Evolutionary conservation across 2,113 vertebrate genomes (phyloP).

Genomic region (Psilopsiagon aurifrons): DNA sequence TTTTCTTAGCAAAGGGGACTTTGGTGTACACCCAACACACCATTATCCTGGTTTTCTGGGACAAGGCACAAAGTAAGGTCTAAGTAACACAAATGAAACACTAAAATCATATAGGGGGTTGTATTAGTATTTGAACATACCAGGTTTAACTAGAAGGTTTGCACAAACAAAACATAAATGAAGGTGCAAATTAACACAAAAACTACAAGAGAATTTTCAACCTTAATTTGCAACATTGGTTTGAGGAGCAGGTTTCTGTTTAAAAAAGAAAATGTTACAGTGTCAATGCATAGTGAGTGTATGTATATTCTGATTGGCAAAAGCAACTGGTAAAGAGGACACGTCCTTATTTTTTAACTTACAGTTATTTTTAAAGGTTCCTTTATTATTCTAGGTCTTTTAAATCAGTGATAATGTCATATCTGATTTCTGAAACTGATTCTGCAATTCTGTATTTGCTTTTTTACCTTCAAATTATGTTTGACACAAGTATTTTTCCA

Average conservation of each 20-base stretch:
- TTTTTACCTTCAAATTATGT: neutral
- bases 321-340: neutral
- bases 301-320: neutral
- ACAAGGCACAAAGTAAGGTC: neutral
- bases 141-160: neutral
- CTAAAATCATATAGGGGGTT: neutral
- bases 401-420: neutral
- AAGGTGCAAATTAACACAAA: neutral
- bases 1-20: neutral
- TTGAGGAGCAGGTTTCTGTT: neutral
- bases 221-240: neutral
- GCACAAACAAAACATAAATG: neutral
- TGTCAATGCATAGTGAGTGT: neutral
- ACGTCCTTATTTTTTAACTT: neutral
- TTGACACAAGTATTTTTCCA: neutral
- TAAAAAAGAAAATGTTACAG: neutral
- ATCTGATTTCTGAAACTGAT: neutral
- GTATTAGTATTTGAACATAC: neutral
- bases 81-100: neutral
- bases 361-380: neutral
- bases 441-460: neutral
- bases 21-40: neutral
- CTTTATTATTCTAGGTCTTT: neutral
- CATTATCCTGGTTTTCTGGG: neutral
- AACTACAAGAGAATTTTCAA: neutral